Evolutionary conservation across 2,797 vertebrate genomes (phyloP), one percentile per base, ranked within the genome.

Genomic region (Ctenochaetus hawaiiensis): DNA sequence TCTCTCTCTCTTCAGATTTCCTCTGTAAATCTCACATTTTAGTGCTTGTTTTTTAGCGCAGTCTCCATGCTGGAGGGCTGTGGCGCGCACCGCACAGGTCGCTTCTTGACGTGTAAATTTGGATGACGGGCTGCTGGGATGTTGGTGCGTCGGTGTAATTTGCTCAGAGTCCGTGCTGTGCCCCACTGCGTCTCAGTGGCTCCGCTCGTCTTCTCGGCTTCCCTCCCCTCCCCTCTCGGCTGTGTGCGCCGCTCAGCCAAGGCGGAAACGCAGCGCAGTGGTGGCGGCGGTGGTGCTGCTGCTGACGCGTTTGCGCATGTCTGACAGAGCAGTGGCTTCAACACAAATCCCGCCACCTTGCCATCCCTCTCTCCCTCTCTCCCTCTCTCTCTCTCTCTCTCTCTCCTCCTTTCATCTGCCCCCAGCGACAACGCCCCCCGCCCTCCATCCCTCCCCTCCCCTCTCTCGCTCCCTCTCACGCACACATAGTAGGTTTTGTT

Each of bases 281-380:
- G 87, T 74, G 87, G 81, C 72, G 71, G 18, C 43, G 66, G 7
- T 22, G 85, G 0, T 75, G 79, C 0, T 23, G 75, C 0, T 77
- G 94, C 91, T 91, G 92, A 86, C 65, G 89, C 88, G 92, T 90
- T 82, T 93, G 92, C 95, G 94, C 94, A 96, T 95, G 94, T 93
- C 90, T 91, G 87, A 89, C 86, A 77, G 77, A 87, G 86, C 67
- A 72, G 41, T 85, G 87, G 77, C 75, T 87, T 85, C 85, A 69
- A 83, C 82, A 76, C 82, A 89, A 81, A 87, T 84, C 84, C 87
- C 65, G 67, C 86, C 88, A 87, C 89, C 82, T 82, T 68, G 41
- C 79, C 80, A 52, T 26, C 65, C 20, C 70, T 6, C 77, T 57
- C 30, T 6, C 77, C 53, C 30, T 41, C 26, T 26, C 58, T 70